phyloP scores from a whole-genome alignment of 2,888 invertebrate species.

The Lycocerus yunnanus region DNA sequence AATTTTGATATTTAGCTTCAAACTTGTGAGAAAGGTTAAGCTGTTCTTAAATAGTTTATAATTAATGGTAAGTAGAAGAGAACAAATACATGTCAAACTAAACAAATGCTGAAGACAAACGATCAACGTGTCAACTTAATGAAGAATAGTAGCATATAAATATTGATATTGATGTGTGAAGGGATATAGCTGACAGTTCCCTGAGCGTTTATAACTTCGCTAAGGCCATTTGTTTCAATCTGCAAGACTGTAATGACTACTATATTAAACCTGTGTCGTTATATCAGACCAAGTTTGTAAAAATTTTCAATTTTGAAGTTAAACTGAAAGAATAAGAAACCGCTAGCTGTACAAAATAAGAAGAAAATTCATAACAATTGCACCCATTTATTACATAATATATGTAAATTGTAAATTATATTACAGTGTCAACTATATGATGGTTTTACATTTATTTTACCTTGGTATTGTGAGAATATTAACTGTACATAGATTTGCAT shows the following conservation, averaged over 20 bases:
- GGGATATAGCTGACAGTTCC: conserved; percentile 57
- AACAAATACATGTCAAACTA: conserved; percentile 25
- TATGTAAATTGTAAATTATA: not conserved
- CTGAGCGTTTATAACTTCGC: conserved; percentile 48
- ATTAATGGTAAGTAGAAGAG: conserved; percentile 34
- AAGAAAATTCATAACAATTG: not conserved
- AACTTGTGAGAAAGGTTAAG: not conserved
- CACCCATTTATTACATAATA: not conserved
- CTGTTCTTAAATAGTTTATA: conserved; percentile 42
- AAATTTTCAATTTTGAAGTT: not conserved
- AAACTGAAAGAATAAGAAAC: not conserved
- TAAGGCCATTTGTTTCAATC: conserved; percentile 60
- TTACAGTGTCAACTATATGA: not conserved
- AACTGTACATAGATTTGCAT: not conserved
- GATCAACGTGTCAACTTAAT: conserved; percentile 53
- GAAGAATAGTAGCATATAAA: conserved; percentile 55
- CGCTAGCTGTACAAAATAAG: too few species aligned
- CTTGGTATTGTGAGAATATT: not conserved
- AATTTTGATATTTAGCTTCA: not conserved
- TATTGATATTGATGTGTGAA: conserved; percentile 59
- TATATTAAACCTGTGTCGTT: conserved; percentile 45
- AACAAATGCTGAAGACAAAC: conserved; percentile 43
- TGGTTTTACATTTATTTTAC: not conserved
- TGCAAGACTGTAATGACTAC: conserved; percentile 52
- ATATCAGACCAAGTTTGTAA: conserved; percentile 43